phyloP scores from a whole-genome alignment of 2,113 vertebrate genomes.

The mouse (Mus musculus) region DNA sequence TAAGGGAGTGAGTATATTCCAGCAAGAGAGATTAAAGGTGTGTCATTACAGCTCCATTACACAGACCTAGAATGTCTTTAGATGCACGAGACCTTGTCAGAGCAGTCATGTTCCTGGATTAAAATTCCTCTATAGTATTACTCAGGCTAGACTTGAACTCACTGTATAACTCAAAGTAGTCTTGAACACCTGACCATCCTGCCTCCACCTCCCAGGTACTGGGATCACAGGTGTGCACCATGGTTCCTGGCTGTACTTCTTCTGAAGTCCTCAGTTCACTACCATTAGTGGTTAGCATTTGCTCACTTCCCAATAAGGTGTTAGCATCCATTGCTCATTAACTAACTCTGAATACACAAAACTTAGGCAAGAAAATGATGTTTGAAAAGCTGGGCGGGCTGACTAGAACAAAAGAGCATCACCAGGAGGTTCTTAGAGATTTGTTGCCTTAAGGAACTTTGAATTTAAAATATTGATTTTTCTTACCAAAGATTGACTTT shows the following conservation, averaged over 20 bases:
- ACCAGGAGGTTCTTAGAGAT: not conserved
- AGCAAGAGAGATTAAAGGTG: too few species aligned
- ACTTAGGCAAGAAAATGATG: not conserved
- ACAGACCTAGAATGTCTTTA: too few species aligned
- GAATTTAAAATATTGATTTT: slow-evolving; percentile 54
- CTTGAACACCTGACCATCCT: not conserved
- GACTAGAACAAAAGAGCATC: not conserved
- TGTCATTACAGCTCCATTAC: too few species aligned
- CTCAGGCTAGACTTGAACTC: not conserved
- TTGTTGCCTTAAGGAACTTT: slow-evolving; percentile 46
- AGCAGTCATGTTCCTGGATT: too few species aligned
- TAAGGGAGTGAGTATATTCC: too few species aligned
- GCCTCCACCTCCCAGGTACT: not conserved
- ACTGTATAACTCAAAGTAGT: not conserved
- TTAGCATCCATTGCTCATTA: not conserved
- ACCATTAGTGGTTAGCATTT: not conserved
- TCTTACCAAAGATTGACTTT: slow-evolving; percentile 60
- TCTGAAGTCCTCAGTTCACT: not conserved
- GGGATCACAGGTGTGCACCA: not conserved
- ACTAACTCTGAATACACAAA: not conserved
- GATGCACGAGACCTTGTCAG: too few species aligned
- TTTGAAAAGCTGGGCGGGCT: slow-evolving; percentile 11
- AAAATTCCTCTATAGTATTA: not conserved
- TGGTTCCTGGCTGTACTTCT: not conserved
- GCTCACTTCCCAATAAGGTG: not conserved